Base-by-base conservation (phyloP, 2,113 vertebrate genomes). In the Octodon degus region DNA sequence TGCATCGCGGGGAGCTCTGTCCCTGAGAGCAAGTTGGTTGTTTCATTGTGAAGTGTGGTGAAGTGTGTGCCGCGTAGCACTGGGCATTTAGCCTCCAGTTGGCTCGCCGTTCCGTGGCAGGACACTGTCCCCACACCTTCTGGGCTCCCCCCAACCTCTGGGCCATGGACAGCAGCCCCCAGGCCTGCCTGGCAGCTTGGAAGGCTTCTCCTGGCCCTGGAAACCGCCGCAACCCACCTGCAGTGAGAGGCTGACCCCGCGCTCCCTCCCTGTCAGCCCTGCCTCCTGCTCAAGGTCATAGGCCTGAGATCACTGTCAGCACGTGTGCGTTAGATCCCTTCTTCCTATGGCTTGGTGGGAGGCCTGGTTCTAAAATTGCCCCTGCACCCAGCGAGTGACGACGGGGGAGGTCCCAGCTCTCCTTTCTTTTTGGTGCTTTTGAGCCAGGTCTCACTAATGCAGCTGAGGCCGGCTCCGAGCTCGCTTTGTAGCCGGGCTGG, bases 51-150 rank as follows among this genome's bases (percentile, higher is more conserved):
- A 2, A 10, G n/a, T n/a, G 80, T 1, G 50, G 86, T 9, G 3
- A 9, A 50, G 17, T 0, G 7, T 0, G 6, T 25, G 0, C 0
- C 16, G 2, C 10, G 1, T 11, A 1, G 1, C 0, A 3, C 3
- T 0, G 16, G n/a, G 17, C 32, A 0, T 16, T 12, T 4, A 1
- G 3, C 10, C 3, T 1, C 0, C 20, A 0, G 30, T 1, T 1
- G 5, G 43, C 0, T 4, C 7, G 47, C 12, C 0, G 0, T 37
- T 19, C 12, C 0, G 5, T 25, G 34, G 34, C 55, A 2, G 7
- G 22, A 30, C 0, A 1, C 1, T 8, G 0, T 2, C 24, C n/a
- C 37, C 17, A 4, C 3, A 1, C 7, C 34, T 4, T 13, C 50
- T 3, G 32, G 1, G 0, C 11, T 60, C 14, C 20, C 62, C 10